phyloP scores from a whole-genome alignment of 2,113 vertebrate genomes.

The Chrysochloris asiatica region DNA sequence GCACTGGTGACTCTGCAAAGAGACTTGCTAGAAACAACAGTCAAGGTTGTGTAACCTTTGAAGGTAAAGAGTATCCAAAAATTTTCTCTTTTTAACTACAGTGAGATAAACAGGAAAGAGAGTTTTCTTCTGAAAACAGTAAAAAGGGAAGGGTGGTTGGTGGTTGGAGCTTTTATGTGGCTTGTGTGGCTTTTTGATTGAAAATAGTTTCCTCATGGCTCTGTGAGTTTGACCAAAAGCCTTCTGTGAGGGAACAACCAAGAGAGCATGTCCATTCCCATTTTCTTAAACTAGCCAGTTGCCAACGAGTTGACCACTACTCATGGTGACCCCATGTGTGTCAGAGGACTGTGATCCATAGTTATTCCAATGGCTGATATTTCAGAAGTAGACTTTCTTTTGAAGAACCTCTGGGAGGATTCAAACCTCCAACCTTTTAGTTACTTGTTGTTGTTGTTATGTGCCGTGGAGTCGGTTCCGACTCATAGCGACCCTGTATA shows the following conservation, averaged over 20 bases:
- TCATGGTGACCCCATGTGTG: not conserved
- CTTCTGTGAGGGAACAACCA: not conserved
- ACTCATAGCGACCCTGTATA: too few relatives aligned
- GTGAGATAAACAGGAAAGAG: not conserved
- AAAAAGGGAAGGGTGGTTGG: not conserved
- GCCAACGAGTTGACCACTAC: not conserved
- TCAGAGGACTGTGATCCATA: not conserved
- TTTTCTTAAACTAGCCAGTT: not conserved
- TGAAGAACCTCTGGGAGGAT: not conserved
- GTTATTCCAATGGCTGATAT: not conserved
- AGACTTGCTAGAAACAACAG: not conserved
- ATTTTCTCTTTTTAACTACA: not conserved
- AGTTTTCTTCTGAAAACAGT: not conserved
- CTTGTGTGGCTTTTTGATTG: constrained; percentile 4
- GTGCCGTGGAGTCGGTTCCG: too few relatives aligned
- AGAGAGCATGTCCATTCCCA: not conserved
- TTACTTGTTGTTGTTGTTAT: too few relatives aligned
- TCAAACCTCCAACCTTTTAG: not conserved
- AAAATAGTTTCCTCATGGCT: not conserved
- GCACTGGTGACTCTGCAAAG: not conserved
- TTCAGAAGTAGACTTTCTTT: not conserved
- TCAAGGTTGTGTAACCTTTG: not conserved
- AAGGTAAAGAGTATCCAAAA: not conserved
- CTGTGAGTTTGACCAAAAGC: not conserved
- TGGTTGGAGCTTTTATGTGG: not conserved